Percentiles rank a stretch among this genome's conserved stretches.
These are phyloP conservation scores for Conus ventricosus DNA, from an alignment of 1,140 invertebrate genomes.

Conservation along the genomic window DNA sequence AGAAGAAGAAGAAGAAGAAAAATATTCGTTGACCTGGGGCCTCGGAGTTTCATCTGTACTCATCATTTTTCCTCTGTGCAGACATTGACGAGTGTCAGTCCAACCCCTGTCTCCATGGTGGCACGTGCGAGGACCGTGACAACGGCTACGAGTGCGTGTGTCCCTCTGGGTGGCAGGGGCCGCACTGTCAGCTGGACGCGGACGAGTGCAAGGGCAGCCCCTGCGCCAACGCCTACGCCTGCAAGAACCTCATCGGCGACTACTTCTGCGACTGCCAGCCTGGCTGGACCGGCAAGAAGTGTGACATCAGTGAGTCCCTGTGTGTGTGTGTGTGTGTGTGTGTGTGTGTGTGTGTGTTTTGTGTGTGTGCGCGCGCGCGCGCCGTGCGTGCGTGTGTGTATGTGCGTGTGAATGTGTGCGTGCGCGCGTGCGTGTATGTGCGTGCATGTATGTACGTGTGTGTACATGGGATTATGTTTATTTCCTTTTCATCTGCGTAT, in stretches of 20 bases:
- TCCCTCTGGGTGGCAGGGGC: conserved; percentile 80
- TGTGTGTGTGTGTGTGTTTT: background rate
- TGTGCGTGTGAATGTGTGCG: background rate
- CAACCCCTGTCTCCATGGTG: conserved; percentile 90
- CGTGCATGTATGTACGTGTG: background rate
- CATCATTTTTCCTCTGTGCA: conserved; percentile 18
- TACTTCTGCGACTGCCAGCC: conserved; percentile 69
- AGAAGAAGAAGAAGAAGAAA: too few species aligned
- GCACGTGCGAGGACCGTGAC: conserved; percentile 88
- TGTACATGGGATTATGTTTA: background rate
- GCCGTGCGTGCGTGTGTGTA: background rate
- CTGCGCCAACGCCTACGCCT: conserved; percentile 68
- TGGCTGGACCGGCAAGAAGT: conserved; percentile 71
- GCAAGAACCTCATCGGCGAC: conserved; percentile 64
- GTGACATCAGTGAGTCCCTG: conserved; percentile 68
- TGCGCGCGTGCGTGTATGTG: too few species aligned
- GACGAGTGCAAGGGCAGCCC: conserved; percentile 70
- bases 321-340: conserved; percentile 23
- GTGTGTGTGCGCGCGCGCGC: background rate
- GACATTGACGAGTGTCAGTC: conserved; percentile 83
- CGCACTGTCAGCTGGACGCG: conserved; percentile 69
- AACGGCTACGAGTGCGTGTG: conserved; percentile 82
- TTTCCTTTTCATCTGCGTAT: too few species aligned
- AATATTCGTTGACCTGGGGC: too few species aligned
- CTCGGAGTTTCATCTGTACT: too few species aligned